phyloP scores from a whole-genome alignment of 2,888 invertebrate genomes.

The Phengaris alcon region DNA sequence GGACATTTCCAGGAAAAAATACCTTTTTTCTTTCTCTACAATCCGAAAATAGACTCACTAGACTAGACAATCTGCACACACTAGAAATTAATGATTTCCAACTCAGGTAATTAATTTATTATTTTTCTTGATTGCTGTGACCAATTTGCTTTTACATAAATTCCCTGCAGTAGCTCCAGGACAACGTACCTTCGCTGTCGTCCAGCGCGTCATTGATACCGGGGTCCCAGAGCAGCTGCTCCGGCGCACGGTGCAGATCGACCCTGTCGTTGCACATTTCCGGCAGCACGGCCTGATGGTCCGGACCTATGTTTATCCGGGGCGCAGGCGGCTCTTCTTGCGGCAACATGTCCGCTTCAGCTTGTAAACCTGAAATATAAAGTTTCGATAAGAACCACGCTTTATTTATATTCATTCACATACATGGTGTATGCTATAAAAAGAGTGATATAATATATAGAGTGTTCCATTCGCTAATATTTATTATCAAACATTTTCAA shows the following conservation, averaged over 20 bases:
- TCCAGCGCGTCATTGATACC: conserved; percentile 84
- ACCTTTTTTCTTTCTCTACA: too few relatives aligned
- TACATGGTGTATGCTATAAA: too few relatives aligned
- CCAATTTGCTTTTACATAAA: not conserved
- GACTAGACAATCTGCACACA: too few relatives aligned
- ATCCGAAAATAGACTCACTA: too few relatives aligned
- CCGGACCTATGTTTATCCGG: conserved; percentile 91
- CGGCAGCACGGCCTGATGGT: conserved; percentile 92
- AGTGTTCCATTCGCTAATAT: too few relatives aligned
- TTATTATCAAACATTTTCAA: too few relatives aligned
- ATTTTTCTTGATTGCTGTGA: too few relatives aligned
- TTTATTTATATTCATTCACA: too few relatives aligned
- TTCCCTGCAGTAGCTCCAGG: not conserved
- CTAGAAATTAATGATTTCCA: too few relatives aligned
- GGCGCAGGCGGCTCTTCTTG: conserved; percentile 78
- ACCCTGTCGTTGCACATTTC: conserved; percentile 69
- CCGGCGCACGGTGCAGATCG: conserved; percentile 78
- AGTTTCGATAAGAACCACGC: not conserved
- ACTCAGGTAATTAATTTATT: too few relatives aligned
- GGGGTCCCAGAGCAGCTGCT: conserved; percentile 93
- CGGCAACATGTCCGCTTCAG: conserved; percentile 55
- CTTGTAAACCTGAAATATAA: conserved; percentile 35
- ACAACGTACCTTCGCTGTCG: conserved; percentile 84
- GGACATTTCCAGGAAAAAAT: too few relatives aligned
- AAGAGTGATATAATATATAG: too few relatives aligned